Base-by-base conservation (phyloP, 1,140 invertebrate species). In the Calephelis virginiensis region DNA sequence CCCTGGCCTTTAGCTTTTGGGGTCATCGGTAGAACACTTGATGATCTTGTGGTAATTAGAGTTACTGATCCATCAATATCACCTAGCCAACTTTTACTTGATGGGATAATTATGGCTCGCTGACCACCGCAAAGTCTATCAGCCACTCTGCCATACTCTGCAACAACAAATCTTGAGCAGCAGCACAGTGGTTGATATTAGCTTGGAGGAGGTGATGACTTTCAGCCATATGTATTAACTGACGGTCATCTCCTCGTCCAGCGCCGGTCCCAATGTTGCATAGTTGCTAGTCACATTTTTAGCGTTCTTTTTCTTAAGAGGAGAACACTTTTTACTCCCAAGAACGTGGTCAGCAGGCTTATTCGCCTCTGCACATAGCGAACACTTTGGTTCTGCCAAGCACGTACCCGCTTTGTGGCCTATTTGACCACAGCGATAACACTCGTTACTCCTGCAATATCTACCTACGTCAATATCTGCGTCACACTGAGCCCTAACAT, bases 81-180 rank as follows among this genome's bases (percentile, higher is more conserved):
- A 0, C 37, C 61, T 3, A 56, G 47, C 66, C 53, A 67, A 28
- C 13, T 50, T 50, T 50, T n/a, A 9, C 8, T 17, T 17, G 14
- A 0, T 8, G 14, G 10, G 8, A 53, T 13, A 10, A 63, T 8
- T 63, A 63, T 8, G 45, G 61, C 7, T 63, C 61, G 14, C 10
- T 17, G 17, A 67, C 93, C n/a, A 86, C 83, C 8, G 89, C 92
- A 0, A 90, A 86, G 14, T 84, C 87, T 40, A 92, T 93, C 67
- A 94, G 93, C 92, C 87, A 92, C 72, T 78, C 92, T 47, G 87
- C 93, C 5, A 94, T 94, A 72, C 69, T 94, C 17, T 79, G 93
- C 6, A 92, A 11, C 9, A 70, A n/a, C 4, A 70, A 61, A n/a
- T 70, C 69, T 45, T 70, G 69, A 40, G 69, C 69, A 1, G 64